These are phyloP conservation scores for Myotis planiceps DNA, from an alignment of 2,797 vertebrate species.

Conservation along the genomic window DNA sequence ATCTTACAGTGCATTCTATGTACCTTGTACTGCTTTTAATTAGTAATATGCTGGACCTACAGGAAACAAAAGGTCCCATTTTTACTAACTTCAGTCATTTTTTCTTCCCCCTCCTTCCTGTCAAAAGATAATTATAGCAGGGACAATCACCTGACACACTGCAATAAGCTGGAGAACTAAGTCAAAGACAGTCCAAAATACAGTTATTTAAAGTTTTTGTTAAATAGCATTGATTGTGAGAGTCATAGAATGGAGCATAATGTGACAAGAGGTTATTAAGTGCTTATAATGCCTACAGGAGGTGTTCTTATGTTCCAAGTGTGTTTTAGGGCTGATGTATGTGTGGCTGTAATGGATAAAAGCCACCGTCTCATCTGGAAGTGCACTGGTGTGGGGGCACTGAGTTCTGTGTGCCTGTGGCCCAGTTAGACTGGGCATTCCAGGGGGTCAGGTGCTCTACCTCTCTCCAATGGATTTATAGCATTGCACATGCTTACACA, in stretches of 20 bases:
- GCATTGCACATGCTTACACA: not conserved
- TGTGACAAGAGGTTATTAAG: not conserved
- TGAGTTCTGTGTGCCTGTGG: not conserved
- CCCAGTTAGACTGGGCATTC: not conserved
- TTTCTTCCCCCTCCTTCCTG: not conserved
- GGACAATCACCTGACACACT: not conserved
- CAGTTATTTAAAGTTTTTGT: not conserved
- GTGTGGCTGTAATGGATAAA: not conserved
- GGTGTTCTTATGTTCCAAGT: not conserved
- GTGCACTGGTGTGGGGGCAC: fast-evolving
- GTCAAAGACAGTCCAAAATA: not conserved
- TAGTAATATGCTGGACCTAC: not conserved
- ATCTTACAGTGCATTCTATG: not conserved
- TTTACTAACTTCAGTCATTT: not conserved
- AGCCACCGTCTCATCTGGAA: not conserved
- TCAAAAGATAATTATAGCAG: not conserved
- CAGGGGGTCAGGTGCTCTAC: not conserved
- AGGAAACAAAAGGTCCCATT: not conserved
- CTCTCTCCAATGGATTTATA: not conserved
- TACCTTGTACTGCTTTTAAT: not conserved
- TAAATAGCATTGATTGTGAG: not conserved
- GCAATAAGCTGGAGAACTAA: not conserved
- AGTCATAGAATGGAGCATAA: not conserved
- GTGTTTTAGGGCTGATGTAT: not conserved
- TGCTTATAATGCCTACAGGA: not conserved